Evolutionary conservation across 2,113 vertebrate genomes (phyloP).

Genomic region (Odontesthes bonariensis): DNA sequence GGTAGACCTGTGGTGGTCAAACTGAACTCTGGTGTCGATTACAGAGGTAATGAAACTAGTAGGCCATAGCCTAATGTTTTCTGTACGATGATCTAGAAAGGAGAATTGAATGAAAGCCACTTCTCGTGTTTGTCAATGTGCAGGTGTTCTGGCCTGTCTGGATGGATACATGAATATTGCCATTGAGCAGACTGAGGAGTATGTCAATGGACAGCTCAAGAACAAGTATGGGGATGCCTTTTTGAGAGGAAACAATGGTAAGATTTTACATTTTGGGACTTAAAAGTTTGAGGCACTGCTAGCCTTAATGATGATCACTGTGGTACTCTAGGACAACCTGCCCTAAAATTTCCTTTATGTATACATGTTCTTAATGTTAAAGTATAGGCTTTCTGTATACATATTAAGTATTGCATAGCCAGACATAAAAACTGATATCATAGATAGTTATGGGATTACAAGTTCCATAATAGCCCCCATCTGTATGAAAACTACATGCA

Average conservation of each 20-base stretch:
- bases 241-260: slow-evolving; percentile 98
- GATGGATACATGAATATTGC: slow-evolving; percentile 99
- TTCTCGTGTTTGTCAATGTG: slow-evolving; percentile 3
- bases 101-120: background rate
- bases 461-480: no score
- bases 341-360: no score
- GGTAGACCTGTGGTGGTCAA: slow-evolving; percentile 98
- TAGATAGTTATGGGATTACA: no score
- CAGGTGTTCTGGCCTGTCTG: slow-evolving; percentile 97
- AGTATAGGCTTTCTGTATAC: no score
- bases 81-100: background rate
- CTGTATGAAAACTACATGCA: no score
- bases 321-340: no score
- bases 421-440: no score
- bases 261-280: slow-evolving; percentile 23
- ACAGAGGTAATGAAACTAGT: slow-evolving; percentile 87
- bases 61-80: background rate
- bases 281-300: background rate
- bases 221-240: slow-evolving; percentile 99
- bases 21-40: slow-evolving; percentile 98
- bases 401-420: no score
- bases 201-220: slow-evolving; percentile 98
- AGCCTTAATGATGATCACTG: no score
- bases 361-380: no score
- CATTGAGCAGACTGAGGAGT: slow-evolving; percentile 98